Evolutionary conservation across 1,140 invertebrate species (phyloP).

Genomic region (Akabosia matsudoensis): DNA sequence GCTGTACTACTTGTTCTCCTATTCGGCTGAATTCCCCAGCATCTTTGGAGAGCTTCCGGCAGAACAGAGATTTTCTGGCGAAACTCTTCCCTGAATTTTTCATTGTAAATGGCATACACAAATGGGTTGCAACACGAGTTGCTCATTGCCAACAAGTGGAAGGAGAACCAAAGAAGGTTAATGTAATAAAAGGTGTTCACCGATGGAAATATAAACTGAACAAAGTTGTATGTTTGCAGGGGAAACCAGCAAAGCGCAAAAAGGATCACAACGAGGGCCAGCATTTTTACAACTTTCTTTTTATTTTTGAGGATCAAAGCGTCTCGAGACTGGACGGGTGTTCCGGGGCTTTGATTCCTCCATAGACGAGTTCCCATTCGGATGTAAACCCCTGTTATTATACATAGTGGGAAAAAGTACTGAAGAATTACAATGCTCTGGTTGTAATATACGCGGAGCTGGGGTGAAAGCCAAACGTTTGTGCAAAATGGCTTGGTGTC

Average conservation of each 20-base stretch:
- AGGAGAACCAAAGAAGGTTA: constrained; percentile 74
- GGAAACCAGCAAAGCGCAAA: constrained; percentile 79
- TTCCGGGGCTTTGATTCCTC: constrained; percentile 69
- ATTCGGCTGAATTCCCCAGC: no score
- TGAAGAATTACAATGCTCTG: constrained; percentile 59
- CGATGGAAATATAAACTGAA: constrained; percentile 64
- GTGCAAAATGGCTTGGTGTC: constrained; percentile 57
- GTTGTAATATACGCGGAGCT: constrained; percentile 57
- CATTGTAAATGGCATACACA: constrained; percentile 79
- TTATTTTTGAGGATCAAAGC: constrained; percentile 71
- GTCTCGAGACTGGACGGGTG: constrained; percentile 67
- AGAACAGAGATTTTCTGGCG: neutral
- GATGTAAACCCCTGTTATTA: constrained; percentile 72
- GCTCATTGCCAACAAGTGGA: constrained; percentile 81
- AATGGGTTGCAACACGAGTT: constrained; percentile 83
- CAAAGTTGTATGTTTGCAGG: constrained; percentile 70
- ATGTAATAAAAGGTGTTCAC: constrained; percentile 73
- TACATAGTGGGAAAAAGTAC: constrained; percentile 68
- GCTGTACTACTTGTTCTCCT: no score
- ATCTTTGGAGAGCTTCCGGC: neutral
- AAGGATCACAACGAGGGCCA: constrained; percentile 72
- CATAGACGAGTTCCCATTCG: constrained; percentile 70
- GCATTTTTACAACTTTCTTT: constrained; percentile 82
- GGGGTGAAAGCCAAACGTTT: constrained; percentile 56
- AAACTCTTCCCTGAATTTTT: neutral